phyloP scores from a whole-genome alignment of 1,140 invertebrate genomes.

The Drosophila kohkoa region DNA sequence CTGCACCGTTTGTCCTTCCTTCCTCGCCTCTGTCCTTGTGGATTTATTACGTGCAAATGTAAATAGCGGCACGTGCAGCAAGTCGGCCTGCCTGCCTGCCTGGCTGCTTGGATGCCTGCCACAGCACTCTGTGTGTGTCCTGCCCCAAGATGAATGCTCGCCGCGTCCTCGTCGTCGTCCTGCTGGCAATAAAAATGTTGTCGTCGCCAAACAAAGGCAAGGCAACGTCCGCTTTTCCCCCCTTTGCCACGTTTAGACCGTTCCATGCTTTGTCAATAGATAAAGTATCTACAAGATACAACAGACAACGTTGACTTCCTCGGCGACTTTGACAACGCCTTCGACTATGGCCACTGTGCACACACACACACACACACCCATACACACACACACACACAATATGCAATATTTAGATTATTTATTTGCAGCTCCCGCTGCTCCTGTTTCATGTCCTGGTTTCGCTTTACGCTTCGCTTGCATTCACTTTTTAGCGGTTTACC shows the following conservation, averaged over 20 bases:
- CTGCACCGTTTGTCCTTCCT: conserved; percentile 6
- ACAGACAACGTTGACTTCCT: conserved; percentile 26
- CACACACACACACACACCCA: conserved; percentile 28
- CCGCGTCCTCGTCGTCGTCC: conserved; percentile 13
- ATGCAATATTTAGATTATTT: conserved; percentile 57
- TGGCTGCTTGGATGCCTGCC: too few relatives aligned
- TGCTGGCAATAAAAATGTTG: conserved; percentile 70
- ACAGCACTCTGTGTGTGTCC: conserved; percentile 5
- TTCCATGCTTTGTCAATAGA: conserved; percentile 68
- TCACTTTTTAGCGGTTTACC: conserved; percentile 31
- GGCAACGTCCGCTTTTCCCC: conserved; percentile 10
- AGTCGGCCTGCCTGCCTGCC: conserved; percentile 13
- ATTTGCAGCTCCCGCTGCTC: conserved; percentile 25
- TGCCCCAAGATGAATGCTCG: conserved; percentile 41
- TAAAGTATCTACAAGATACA: conserved; percentile 64
- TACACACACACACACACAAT: conserved; percentile 11
- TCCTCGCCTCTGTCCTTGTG: conserved; percentile 38
- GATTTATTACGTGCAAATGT: conserved; percentile 84
- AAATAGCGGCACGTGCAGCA: conserved; percentile 81
- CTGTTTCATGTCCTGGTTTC: neutral
- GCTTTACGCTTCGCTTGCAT: conserved; percentile 11
- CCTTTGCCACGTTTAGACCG: conserved; percentile 20
- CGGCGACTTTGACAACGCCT: conserved; percentile 21
- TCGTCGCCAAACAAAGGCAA: conserved; percentile 71
- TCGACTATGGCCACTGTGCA: too few relatives aligned